Evolutionary conservation across 2,113 vertebrate genomes (phyloP), one percentile per base, ranked within the genome.

Genomic region (Sylvietta virens): DNA sequence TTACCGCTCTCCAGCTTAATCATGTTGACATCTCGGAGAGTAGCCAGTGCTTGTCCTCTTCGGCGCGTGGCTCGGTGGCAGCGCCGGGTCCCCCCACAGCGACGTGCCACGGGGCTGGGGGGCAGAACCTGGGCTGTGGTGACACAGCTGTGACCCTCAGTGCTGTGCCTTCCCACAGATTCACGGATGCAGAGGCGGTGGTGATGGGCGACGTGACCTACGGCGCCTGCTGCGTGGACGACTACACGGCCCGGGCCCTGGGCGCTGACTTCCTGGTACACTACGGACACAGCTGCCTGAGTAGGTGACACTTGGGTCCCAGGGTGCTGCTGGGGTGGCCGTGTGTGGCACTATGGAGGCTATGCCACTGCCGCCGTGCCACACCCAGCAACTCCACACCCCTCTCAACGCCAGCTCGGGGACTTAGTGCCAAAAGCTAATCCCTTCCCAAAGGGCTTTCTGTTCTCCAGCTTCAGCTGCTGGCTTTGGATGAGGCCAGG

Each of bases 201-300:
- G 98, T 99, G 97, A 99, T 99, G 99, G 99, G 99, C 0, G 99
- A 99, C 4, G 99, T 99, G 97, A 99, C 99, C 28, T 99, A 99
- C 0, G 99, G 99, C 2, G 99, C 99, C 12, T 99, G 99, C 97
- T 99, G 99, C 45, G 98, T 99, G 95, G 99, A 99, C 2, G 99
- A 99, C 98, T 99, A 99, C 97, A 99, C 99, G 0, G 99, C 99
- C 40, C 97, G 98, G 33, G 99, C 99, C 62, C 97, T 99, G 83
- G 99, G 99, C 39, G 99, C 99, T 0, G 99, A 99, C 96, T 99
- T 99, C 98, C 97, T 99, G 98, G 99, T 99, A 93, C 99, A 99
- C 98, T 99, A 99, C 1, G 99, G 99, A 65, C 99, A 99, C 98
- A 99, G 99, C 89, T 99, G 99, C 92, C 98, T 99, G 16, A 98